phyloP scores from a whole-genome alignment of 2,113 vertebrate species.

The Carassius carassius region DNA sequence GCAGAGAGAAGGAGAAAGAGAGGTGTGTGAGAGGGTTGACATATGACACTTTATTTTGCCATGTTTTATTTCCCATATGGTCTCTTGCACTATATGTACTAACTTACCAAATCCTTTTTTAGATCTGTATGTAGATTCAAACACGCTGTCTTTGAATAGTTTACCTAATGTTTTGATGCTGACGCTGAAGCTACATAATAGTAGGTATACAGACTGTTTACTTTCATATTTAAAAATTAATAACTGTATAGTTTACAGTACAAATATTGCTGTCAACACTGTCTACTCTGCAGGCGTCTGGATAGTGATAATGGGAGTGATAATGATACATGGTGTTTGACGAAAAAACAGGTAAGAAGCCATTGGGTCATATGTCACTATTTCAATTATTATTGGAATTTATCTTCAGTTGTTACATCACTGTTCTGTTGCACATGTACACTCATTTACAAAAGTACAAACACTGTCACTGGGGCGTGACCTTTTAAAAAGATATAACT shows the following conservation, averaged over 20 bases:
- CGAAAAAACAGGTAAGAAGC: not conserved
- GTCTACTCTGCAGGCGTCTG: not conserved
- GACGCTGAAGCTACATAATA: not conserved
- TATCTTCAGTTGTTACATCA: not conserved
- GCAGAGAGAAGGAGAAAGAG: not conserved
- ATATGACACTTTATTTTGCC: not conserved
- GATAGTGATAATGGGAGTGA: not conserved
- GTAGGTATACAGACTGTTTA: not conserved
- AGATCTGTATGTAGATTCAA: not conserved
- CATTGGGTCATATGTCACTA: not conserved
- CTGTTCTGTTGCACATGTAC: not conserved
- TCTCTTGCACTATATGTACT: not conserved
- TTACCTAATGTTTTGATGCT: not conserved
- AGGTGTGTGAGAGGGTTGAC: not conserved
- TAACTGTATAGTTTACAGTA: not conserved
- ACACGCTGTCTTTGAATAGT: not conserved
- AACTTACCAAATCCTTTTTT: not conserved
- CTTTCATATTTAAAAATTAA: not conserved
- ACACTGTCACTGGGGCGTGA: too few species aligned
- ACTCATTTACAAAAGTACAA: too few species aligned
- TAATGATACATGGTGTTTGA: not conserved
- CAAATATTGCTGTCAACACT: not conserved
- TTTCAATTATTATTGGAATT: too few species aligned
- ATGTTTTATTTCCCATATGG: not conserved
- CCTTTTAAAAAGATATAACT: too few species aligned